Conservation (phyloP, 2,888 invertebrate species). For the Hemistola chrysoprasaria region DNA sequence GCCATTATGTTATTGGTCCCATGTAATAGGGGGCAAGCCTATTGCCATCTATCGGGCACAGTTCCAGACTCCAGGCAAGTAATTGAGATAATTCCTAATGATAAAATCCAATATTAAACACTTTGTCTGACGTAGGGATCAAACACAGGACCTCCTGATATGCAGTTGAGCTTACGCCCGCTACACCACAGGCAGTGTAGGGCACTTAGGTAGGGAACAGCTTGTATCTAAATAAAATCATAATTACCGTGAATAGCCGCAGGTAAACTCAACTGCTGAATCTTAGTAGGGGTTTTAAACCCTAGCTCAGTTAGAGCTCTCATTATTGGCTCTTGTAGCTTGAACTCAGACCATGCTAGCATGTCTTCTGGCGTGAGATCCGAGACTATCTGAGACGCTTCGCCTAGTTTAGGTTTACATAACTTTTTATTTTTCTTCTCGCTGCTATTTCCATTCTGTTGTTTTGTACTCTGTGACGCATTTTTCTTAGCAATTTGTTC, state of each 20-base stretch:
- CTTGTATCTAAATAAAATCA: too few species aligned
- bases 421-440: conserved; percentile 25
- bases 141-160: too few species aligned
- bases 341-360: conserved; percentile 85
- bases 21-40: too few species aligned
- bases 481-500: conserved; percentile 13
- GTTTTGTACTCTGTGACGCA: conserved; percentile 9
- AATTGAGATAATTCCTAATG: too few species aligned
- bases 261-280: conserved; percentile 91
- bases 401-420: conserved; percentile 56
- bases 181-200: too few species aligned
- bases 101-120: too few species aligned
- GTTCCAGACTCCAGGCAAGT: too few species aligned
- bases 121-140: too few species aligned
- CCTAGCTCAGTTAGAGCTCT: conserved; percentile 88
- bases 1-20: too few species aligned
- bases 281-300: conserved; percentile 92
- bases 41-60: too few species aligned
- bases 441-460: conserved; percentile 15
- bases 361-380: conserved; percentile 68
- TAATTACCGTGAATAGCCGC: conserved; percentile 92
- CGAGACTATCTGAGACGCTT: conserved; percentile 38
- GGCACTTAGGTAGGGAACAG: too few species aligned
- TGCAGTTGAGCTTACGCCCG: too few species aligned
- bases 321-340: conserved; percentile 87